Evolutionary conservation across 1,140 invertebrate species (phyloP), one percentile per base, ranked within the genome.

Genomic region (Solenopsis invicta): DNA sequence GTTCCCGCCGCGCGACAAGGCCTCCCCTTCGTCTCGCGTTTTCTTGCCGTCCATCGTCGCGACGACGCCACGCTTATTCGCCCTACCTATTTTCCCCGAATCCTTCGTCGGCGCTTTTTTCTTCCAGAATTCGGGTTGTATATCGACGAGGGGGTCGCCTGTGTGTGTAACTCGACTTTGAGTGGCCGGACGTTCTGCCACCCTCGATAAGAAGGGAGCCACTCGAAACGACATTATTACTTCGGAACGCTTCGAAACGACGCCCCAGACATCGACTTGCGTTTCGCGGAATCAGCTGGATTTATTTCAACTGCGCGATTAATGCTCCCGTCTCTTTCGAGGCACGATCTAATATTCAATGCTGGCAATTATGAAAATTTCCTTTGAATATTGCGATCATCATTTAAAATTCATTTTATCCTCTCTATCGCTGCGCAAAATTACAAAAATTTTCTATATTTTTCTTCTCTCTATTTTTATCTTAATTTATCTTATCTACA

Each of bases 191-290:
- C 45, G 29, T 50, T 45, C 48, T 69, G n/a, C 37, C 45, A 67
- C 78, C 67, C 10, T 34, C 80, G 69, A 86, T 64, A 84, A 74
- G 18, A 12, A 84, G 48, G 41, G 3, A 85, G 69, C 61, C 48
- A 64, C 86, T 87, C 61, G 54, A 75, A 75, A 66, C 16, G 61
- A 61, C 86, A 69, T 87, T 87, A 87, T 85, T 87, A 82, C 85
- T 69, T 71, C 50, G 78, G 56, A 69, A 72, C 41, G 24, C 41
- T 34, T 81, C 67, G 80, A 54, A 52, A 69, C 50, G 76, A 50
- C 41, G 61, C 24, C 34, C 54, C 18, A 75, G 54, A 37, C 80
- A 37, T 84, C 37, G 29, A 34, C 41, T 84, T 24, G 54, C 54
- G 56, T 82, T 82, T 2, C 37, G 54, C n/a, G 18, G 24, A 75